Percentiles rank a stretch among this genome's conserved stretches.
phyloP scores from a whole-genome alignment of 2,797 vertebrate genomes.

The Gymnodraco acuticeps region DNA sequence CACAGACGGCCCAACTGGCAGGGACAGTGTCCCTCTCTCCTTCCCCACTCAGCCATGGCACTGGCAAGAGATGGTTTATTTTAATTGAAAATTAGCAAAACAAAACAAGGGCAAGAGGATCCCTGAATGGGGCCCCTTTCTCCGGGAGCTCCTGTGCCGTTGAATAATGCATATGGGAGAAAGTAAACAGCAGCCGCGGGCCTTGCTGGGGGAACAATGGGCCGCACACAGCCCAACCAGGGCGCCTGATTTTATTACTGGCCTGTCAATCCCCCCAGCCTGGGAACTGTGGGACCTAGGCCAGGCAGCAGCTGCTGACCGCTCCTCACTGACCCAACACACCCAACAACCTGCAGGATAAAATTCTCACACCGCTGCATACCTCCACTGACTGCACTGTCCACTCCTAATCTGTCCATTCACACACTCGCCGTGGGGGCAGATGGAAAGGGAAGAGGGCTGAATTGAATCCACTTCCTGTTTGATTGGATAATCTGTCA shows the following conservation, averaged over 20 bases:
- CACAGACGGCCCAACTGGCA: constrained; percentile 77
- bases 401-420: constrained; percentile 62
- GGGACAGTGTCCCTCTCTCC: constrained; percentile 77
- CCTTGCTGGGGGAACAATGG: constrained; percentile 97
- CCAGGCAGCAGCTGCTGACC: constrained; percentile 99
- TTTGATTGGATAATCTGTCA: constrained; percentile 25
- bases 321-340: constrained; percentile 91
- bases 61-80: constrained; percentile 89
- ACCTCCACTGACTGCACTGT: constrained; percentile 64
- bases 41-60: constrained; percentile 85
- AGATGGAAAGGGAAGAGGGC: constrained; percentile 17
- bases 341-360: constrained; percentile 71
- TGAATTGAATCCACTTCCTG: constrained; percentile 63
- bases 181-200: constrained; percentile 99
- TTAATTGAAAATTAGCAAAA: constrained; percentile 93
- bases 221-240: constrained; percentile 93
- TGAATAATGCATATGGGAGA: constrained; percentile 99
- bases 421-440: constrained; percentile 40
- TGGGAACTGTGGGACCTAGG: constrained; percentile 96
- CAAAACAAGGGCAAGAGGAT: constrained; percentile 90
- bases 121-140: constrained; percentile 97
- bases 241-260: constrained; percentile 99
- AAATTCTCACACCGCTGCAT: constrained; percentile 71
- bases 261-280: constrained; percentile 99
- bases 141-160: constrained; percentile 98